phyloP scores from a whole-genome alignment of 1,140 invertebrate genomes.

The Drosophila tsacasi region DNA sequence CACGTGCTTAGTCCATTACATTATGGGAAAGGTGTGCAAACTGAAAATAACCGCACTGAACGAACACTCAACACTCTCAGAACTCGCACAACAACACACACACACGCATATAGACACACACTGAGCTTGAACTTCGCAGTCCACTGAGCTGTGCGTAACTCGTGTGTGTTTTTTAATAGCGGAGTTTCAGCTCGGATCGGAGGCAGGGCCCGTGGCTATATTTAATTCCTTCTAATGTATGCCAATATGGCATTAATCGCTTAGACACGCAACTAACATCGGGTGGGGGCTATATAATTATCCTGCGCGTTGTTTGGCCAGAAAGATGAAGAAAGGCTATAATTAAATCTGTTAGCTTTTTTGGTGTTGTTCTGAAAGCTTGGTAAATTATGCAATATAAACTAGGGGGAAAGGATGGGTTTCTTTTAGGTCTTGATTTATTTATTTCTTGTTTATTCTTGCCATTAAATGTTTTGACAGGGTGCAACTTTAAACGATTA shows the following conservation, averaged over 20 bases:
- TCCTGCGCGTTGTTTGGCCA: constrained; percentile 28
- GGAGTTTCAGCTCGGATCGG: constrained; percentile 28
- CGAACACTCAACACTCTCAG: constrained; percentile 12
- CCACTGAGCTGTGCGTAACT: constrained; percentile 45
- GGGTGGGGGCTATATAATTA: constrained; percentile 21
- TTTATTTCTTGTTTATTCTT: background rate
- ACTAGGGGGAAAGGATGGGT: background rate
- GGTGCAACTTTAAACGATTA: background rate
- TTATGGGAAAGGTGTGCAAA: constrained; percentile 61
- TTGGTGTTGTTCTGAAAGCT: constrained; percentile 2
- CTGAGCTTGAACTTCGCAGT: constrained; percentile 44
- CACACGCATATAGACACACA: background rate
- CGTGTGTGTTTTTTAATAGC: background rate
- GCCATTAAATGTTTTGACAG: background rate
- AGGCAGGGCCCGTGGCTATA: constrained; percentile 16
- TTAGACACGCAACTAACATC: constrained; percentile 36
- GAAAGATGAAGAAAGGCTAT: constrained; percentile 18
- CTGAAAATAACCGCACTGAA: constrained; percentile 64
- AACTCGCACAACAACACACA: constrained; percentile 12
- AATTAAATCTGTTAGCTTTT: constrained; percentile 19
- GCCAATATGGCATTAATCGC: constrained; percentile 42
- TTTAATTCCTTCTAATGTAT: constrained; percentile 42
- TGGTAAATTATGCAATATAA: constrained; percentile 4
- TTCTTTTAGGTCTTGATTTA: background rate
- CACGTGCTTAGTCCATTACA: constrained; percentile 66